Percentiles rank a stretch among this genome's conserved stretches.
phyloP scores from a whole-genome alignment of 1,140 invertebrate species.

The Drosophila pseudoananassae region DNA sequence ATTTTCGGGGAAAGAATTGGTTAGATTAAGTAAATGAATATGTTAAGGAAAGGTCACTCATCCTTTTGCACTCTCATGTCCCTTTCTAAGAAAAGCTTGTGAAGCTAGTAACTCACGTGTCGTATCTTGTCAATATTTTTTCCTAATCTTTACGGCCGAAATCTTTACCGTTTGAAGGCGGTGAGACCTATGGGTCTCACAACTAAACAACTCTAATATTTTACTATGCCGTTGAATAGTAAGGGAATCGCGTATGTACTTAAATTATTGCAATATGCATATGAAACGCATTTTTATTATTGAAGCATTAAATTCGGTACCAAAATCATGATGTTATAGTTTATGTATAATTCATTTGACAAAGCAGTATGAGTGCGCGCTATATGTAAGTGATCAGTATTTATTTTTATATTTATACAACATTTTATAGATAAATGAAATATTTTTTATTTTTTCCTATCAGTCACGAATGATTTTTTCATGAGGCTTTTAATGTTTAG shows the following conservation, averaged over 20 bases:
- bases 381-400: slow-evolving; percentile 79
- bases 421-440: slow-evolving; percentile 80
- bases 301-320: slow-evolving; percentile 21
- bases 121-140: slow-evolving; percentile 9
- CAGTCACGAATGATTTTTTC: slow-evolving; percentile 40
- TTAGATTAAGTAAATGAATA: slow-evolving; percentile 46
- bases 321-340: slow-evolving; percentile 50
- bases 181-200: slow-evolving; percentile 22
- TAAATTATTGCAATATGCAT: slow-evolving; percentile 58
- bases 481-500: slow-evolving; percentile 52
- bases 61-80: slow-evolving; percentile 3
- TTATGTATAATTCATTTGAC: slow-evolving; percentile 64
- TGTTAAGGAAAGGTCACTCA: slow-evolving; percentile 6
- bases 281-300: slow-evolving; percentile 37
- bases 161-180: slow-evolving; percentile 5
- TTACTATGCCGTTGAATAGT: slow-evolving; percentile 27
- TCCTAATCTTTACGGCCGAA: no score
- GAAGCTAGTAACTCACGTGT: slow-evolving; percentile 27
- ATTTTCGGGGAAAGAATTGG: slow-evolving; percentile 52
- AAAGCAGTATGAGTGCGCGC: slow-evolving; percentile 52
- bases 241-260: slow-evolving; percentile 63
- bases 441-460: slow-evolving; percentile 42
- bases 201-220: slow-evolving; percentile 69
- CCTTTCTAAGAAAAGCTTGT: slow-evolving; percentile 27
- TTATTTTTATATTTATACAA: slow-evolving; percentile 78